Percentiles rank a stretch among this genome's conserved stretches.
phyloP scores from a whole-genome alignment of 2,113 vertebrate genomes.

The Stictonetta naevosa region DNA sequence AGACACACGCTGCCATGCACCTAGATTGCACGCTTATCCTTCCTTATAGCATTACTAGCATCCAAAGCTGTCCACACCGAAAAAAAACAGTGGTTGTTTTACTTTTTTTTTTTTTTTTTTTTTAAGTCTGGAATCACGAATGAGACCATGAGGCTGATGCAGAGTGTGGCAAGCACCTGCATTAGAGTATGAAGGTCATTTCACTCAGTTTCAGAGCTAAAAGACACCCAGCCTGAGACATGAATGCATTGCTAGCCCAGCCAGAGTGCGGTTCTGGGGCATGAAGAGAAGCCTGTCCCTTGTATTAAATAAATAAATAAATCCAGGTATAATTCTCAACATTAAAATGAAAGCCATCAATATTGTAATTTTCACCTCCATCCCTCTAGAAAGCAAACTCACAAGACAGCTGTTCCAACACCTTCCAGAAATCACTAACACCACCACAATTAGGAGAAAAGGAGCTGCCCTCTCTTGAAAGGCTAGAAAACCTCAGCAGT shows the following conservation, averaged over 20 bases:
- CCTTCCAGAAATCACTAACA: not conserved
- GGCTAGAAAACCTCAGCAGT: fast-evolving
- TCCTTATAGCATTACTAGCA: fast-evolving
- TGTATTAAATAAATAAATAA: not conserved
- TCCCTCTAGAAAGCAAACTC: not conserved
- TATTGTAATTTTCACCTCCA: not conserved
- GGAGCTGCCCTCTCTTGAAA: not conserved
- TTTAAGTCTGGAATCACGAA: not conserved
- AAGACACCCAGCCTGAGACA: not conserved
- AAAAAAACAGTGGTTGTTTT: not conserved
- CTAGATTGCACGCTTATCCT: not conserved
- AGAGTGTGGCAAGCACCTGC: not conserved
- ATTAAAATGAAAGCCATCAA: no score
- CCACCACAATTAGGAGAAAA: not conserved
- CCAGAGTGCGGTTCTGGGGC: not conserved
- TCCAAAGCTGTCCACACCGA: not conserved
- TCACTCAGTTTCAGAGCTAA: not conserved
- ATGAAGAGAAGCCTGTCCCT: not conserved
- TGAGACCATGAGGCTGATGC: not conserved
- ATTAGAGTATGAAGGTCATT: not conserved
- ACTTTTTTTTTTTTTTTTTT: not conserved
- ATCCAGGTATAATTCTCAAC: not conserved
- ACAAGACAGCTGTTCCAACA: not conserved
- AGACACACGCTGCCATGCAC: fast-evolving
- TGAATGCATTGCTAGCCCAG: fast-evolving